Evolutionary conservation across 2,797 vertebrate genomes (phyloP), one percentile per base, ranked within the genome.

Genomic region (Alfaro cultratus): DNA sequence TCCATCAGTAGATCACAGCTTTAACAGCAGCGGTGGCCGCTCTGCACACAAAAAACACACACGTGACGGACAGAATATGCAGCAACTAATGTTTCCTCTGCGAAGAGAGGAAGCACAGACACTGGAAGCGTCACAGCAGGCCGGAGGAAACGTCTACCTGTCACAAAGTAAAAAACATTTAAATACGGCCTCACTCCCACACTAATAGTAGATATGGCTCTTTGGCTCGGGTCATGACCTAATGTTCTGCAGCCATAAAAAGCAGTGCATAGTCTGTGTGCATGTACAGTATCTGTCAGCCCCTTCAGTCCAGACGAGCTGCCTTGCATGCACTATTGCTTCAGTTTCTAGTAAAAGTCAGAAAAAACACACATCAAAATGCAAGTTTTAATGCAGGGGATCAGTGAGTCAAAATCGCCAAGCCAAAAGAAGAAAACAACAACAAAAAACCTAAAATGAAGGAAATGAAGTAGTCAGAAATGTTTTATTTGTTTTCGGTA

Each of bases 181-280:
- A 85, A 91, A 90, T 55, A 81, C 73, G 82, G 83, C 73, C 79
- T 68, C 72, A 77, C 83, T 86, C 85, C 81, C 80, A 85, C 85
- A 79, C 80, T 83, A 84, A 84, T 89, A 88, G 89, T 79, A 91
- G 87, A 83, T 75, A 7, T 84, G 84, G 87, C 85, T 88, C 90
- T 92, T 86, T 87, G 79, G 80, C 75, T 51, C 2, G 72, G 91
- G 91, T 91, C 87, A 62, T 73, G 90, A 93, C 90, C 92, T 93
- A 86, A 90, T 94, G 93, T 93, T 92, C 91, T 85, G 83, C 84
- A 90, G 86, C 92, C 91, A 91, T 90, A 93, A 93, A 92, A 91
- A 92, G 88, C 87, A 85, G 84, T 89, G 77, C 78, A 90, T 83
- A 83, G 85, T 87, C 87, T 75, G 81, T 77, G 86, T 73, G 85